phyloP scores from a whole-genome alignment of 2,888 invertebrate genomes.

The Habrosyne pyritoides region DNA sequence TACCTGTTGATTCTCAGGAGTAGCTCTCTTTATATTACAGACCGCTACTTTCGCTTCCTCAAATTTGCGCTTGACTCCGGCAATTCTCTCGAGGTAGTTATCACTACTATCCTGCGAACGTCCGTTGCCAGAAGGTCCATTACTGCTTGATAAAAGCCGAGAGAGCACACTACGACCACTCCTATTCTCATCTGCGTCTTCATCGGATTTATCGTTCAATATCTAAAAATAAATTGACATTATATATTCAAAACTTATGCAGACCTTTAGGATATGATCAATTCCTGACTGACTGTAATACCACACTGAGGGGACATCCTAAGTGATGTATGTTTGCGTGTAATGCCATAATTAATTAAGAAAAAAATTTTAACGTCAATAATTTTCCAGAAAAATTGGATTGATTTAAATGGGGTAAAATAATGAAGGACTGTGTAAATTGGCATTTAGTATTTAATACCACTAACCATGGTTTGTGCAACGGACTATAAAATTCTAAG shows the following conservation, averaged over 20 bases:
- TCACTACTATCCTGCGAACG: conserved; percentile 62
- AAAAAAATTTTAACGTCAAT: too few relatives aligned
- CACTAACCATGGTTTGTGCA: too few relatives aligned
- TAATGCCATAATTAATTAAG: too few relatives aligned
- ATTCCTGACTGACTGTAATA: too few relatives aligned
- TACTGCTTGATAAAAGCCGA: conserved; percentile 71
- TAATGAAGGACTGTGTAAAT: too few relatives aligned
- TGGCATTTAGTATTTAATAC: too few relatives aligned
- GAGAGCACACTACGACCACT: conserved; percentile 74
- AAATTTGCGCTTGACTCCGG: conserved; percentile 71
- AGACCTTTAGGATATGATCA: too few relatives aligned
- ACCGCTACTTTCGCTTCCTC: conserved; percentile 84
- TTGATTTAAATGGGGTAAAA: too few relatives aligned
- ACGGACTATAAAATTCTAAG: too few relatives aligned
- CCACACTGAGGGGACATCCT: too few relatives aligned
- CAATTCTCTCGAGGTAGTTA: conserved; percentile 64
- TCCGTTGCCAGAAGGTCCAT: conserved; percentile 64
- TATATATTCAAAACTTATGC: background rate
- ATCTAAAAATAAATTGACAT: conserved; percentile 75
- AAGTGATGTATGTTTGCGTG: too few relatives aligned
- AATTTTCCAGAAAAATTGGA: too few relatives aligned
- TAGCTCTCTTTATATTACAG: conserved; percentile 83
- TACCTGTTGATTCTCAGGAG: conserved; percentile 80
- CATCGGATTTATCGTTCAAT: conserved; percentile 92
- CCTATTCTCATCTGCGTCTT: conserved; percentile 87